Evolutionary conservation across 2,888 invertebrate genomes (phyloP).

Genomic region (Sclerodermus sp.): DNA sequence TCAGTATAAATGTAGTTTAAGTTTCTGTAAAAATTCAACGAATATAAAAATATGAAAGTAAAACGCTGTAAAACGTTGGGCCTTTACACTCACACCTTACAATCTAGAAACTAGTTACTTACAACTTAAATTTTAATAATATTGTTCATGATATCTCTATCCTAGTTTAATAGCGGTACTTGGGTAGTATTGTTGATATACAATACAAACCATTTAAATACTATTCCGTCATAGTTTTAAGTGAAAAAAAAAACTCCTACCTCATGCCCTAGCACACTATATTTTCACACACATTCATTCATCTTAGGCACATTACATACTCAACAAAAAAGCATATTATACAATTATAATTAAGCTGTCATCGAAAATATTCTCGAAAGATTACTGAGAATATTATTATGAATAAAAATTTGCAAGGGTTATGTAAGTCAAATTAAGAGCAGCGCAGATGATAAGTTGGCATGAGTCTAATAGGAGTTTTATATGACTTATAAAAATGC

Average conservation of each 20-base stretch:
- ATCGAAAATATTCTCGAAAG: constrained; percentile 13
- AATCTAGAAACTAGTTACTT: constrained; percentile 43
- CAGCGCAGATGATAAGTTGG: constrained; percentile 34
- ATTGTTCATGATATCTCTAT: constrained; percentile 42
- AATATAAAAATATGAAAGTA: constrained; percentile 25
- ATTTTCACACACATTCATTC: constrained; percentile 33
- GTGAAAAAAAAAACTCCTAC: constrained; percentile 22
- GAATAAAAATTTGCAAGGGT: constrained; percentile 17
- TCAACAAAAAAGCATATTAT: constrained; percentile 38
- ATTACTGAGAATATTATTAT: constrained; percentile 17
- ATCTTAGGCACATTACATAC: constrained; percentile 41
- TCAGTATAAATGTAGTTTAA: no score
- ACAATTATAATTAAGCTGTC: constrained; percentile 31
- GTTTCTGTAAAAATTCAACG: constrained; percentile 1
- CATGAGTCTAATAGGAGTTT: constrained; percentile 47
- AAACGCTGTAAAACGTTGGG: constrained; percentile 13
- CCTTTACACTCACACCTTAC: constrained; percentile 28
- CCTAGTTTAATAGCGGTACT: constrained; percentile 34
- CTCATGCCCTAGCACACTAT: constrained; percentile 29
- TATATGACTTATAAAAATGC: constrained; percentile 26
- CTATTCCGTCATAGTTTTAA: constrained; percentile 39
- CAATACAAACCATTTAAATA: constrained; percentile 40
- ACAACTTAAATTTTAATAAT: constrained; percentile 46
- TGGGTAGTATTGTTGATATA: constrained; percentile 24
- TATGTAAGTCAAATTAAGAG: background rate